phyloP scores from a whole-genome alignment of 2,888 invertebrate genomes.

The Stenodema calcarata region DNA sequence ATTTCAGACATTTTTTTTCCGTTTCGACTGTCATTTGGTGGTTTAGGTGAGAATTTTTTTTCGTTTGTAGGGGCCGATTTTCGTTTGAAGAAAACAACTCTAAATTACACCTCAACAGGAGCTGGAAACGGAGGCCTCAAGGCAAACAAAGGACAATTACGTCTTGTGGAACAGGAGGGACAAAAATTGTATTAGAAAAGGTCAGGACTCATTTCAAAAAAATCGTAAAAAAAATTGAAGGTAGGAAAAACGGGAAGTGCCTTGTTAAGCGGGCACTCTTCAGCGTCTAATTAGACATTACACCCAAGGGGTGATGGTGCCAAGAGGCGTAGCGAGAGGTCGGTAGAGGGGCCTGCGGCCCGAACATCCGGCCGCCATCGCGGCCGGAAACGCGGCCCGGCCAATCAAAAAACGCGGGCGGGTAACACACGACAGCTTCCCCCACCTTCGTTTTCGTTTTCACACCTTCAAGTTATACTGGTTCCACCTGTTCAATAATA shows the following conservation, averaged over 20 bases:
- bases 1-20: not conserved
- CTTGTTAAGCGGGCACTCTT: slow-evolving; percentile 28
- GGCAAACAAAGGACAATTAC: slow-evolving; percentile 43
- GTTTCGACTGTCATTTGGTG: slow-evolving; percentile 22
- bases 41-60: slow-evolving; percentile 30
- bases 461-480: slow-evolving; percentile 18
- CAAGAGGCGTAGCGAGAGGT: not conserved
- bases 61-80: not conserved
- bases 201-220: not conserved
- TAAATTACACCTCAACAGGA: slow-evolving; percentile 19
- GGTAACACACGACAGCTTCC: slow-evolving; percentile 23
- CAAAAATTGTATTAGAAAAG: slow-evolving; percentile 9
- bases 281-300: slow-evolving; percentile 39
- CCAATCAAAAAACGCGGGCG: slow-evolving; percentile 49
- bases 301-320: not conserved
- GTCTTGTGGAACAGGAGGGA: not conserved
- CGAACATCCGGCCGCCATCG: slow-evolving; percentile 46
- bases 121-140: slow-evolving; percentile 1
- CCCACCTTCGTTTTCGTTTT: not conserved
- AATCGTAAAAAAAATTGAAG: not conserved
- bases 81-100: slow-evolving; percentile 9
- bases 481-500: not conserved
- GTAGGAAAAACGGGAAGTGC: slow-evolving; percentile 22
- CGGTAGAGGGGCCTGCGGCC: not conserved
- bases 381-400: slow-evolving; percentile 32